Conservation (phyloP, 1,140 invertebrate genomes). For the Chironomus striatipennis region DNA sequence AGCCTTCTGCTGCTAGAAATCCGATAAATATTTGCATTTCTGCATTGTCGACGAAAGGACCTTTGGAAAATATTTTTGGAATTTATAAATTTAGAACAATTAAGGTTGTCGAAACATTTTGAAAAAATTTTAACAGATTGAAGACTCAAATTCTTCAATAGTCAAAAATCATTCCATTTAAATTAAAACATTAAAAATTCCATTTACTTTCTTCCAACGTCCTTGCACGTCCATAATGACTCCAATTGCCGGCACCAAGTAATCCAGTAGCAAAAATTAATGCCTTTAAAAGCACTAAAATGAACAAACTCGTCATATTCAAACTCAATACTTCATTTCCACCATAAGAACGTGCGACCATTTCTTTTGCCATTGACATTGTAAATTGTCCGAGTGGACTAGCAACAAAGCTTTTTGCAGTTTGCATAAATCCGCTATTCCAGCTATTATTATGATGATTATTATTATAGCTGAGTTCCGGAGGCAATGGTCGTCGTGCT, state of each 20-base stretch:
- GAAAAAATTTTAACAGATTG: conserved; percentile 28
- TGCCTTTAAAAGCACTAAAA: conserved; percentile 70
- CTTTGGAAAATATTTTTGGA: conserved; percentile 28
- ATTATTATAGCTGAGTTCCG: background rate
- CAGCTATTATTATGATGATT: background rate
- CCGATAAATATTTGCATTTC: conserved; percentile 44
- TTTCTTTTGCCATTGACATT: conserved; percentile 54
- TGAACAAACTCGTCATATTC: conserved; percentile 71
- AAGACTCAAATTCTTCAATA: too few species aligned
- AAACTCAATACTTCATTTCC: conserved; percentile 65
- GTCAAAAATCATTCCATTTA: background rate
- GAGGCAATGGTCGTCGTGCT: background rate
- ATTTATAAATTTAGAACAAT: conserved; percentile 35
- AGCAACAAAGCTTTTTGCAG: conserved; percentile 43
- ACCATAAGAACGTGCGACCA: conserved; percentile 53
- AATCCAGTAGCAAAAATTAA: conserved; percentile 70
- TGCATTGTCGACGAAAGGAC: background rate
- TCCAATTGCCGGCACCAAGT: conserved; percentile 56
- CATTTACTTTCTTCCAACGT: conserved; percentile 40
- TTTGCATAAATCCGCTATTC: conserved; percentile 40
- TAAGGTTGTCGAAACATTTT: conserved; percentile 35
- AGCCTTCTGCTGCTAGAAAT: conserved; percentile 56
- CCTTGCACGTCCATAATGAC: conserved; percentile 47
- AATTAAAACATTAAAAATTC: background rate
- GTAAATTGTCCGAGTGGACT: conserved; percentile 48